Base-by-base conservation (phyloP, 2,888 invertebrate genomes). In the Lomographa bimaculata region DNA sequence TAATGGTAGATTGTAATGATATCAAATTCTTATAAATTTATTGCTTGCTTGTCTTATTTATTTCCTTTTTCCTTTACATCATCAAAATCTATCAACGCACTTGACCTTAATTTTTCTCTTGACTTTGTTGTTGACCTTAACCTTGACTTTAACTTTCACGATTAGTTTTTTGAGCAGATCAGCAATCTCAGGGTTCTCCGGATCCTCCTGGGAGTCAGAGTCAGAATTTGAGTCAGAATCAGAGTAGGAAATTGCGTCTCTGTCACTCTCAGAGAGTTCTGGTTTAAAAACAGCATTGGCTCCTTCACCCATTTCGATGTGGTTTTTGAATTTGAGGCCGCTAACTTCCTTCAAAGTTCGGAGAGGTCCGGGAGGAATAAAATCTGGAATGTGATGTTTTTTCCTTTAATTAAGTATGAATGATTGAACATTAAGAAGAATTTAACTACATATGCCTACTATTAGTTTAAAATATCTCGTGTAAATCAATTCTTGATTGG, bases 91-190 rank as follows among this genome's bases (percentile, higher is more conserved):
- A 21, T 43, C 36, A 28, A 43, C 42, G 10, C 45, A 46, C 39
- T 51, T 54, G 7, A 51, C 43, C 18, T 54, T 51, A 2, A 58
- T 27, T 25, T 67, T 59, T 17, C 66, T 65, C 43, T 67, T 69
- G 2, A 60, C 62, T 16, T 64, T 64, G 41, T 61, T 84, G 49
- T 72, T 79, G 37, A 86, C 39, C 27, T 63, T 70, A 19, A 87
- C 81, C 46, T 78, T 80, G 10, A 86, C 85, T 46, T 81, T 80
- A 7, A 87, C 85, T 50, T 74, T 71, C 0, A 86, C 75, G 55
- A 82, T 72, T 18, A 87, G 60, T 26, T 69, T 75, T 53, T 86
- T 86, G 7, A 83, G 56, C 3, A 83, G 55, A 14, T 84, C 63
- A 0, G 70, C 60, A 2, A 76, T 20, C 23, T 83, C 74, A 1